Percentiles rank a stretch among this genome's conserved stretches.
These are phyloP conservation scores for Tetropium fuscum DNA, from an alignment of 2,888 invertebrate species.

Conservation along the genomic window DNA sequence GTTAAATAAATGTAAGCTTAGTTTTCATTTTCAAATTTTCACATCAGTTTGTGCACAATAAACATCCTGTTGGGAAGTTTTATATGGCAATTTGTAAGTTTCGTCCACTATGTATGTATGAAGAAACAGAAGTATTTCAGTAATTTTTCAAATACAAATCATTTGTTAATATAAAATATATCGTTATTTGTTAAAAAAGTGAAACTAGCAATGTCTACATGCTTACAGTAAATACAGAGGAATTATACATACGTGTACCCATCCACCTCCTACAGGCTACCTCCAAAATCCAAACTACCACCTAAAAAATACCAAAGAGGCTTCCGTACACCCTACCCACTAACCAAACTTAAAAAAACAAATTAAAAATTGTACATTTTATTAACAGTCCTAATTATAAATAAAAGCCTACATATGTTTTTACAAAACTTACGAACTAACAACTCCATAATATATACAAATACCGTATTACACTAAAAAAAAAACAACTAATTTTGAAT, in stretches of 20 bases:
- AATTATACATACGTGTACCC: conserved; percentile 1
- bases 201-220: background rate
- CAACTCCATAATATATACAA: conserved; percentile 14
- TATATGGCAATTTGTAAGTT: too few species aligned
- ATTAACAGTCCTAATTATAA: conserved; percentile 12
- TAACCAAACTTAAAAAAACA: conserved; percentile 3
- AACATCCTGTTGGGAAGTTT: background rate
- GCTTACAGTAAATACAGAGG: background rate
- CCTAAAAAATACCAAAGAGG: conserved; percentile 1
- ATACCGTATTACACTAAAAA: background rate
- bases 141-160: too few species aligned
- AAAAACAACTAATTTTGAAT: too few species aligned
- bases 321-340: conserved; percentile 4
- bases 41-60: background rate
- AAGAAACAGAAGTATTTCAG: too few species aligned
- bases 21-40: too few species aligned
- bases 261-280: background rate
- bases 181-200: background rate
- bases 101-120: too few species aligned
- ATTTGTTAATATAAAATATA: background rate
- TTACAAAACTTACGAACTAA: conserved; percentile 21
- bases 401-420: conserved; percentile 16
- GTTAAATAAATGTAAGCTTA: too few species aligned
- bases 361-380: conserved; percentile 1
- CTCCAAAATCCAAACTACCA: conserved; percentile 12